Conservation (phyloP, 2,888 invertebrate species). For the Tenthredo scrophulariae region DNA sequence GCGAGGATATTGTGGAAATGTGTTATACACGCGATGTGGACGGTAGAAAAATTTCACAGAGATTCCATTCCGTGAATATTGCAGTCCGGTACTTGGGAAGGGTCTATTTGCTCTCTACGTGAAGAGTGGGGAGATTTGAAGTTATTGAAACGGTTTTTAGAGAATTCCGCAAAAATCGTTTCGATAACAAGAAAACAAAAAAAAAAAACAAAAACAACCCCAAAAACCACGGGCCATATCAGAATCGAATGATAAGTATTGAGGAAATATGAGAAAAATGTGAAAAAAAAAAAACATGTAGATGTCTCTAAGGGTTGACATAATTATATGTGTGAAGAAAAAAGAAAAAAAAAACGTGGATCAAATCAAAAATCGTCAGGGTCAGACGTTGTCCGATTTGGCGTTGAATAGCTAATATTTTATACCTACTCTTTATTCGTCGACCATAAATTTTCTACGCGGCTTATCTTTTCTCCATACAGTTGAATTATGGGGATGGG, state of each 20-base stretch:
- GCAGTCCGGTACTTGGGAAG: neutral
- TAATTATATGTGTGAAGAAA: too few species aligned
- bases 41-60: neutral
- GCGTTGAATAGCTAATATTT: neutral
- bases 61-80: neutral
- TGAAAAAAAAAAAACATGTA: too few species aligned
- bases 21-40: neutral
- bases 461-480: slow-evolving; percentile 18
- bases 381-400: too few species aligned
- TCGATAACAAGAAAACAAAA: neutral
- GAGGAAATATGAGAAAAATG: too few species aligned
- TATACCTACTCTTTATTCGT: neutral
- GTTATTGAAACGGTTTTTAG: neutral
- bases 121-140: neutral
- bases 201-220: too few species aligned
- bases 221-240: too few species aligned
- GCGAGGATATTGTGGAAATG: neutral
- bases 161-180: neutral
- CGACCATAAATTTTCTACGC: neutral
- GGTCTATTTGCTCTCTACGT: neutral
- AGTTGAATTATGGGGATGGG: slow-evolving; percentile 42
- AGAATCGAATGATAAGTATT: too few species aligned
- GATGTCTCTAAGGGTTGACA: too few species aligned
- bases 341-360: too few species aligned
- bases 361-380: too few species aligned